Evolutionary conservation across 2,113 vertebrate species (phyloP).

Genomic region (Dipodomys stephensi): DNA sequence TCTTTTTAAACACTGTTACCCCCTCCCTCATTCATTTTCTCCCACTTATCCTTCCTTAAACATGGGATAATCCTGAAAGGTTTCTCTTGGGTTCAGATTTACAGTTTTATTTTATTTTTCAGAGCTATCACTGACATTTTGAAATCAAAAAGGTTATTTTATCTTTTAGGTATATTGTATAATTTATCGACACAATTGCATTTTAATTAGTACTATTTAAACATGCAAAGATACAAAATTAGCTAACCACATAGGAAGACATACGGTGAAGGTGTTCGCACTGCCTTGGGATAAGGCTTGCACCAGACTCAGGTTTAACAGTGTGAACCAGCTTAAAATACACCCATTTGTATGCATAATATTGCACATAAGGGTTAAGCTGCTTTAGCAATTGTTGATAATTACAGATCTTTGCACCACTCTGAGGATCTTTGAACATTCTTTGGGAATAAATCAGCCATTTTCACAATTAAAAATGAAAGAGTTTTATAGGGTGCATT

Average conservation of each 20-base stretch:
- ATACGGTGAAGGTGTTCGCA: constrained; percentile 63
- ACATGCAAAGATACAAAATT: constrained; percentile 68
- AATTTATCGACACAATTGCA: constrained; percentile 75
- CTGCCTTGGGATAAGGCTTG: constrained; percentile 57
- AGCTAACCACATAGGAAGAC: constrained; percentile 77
- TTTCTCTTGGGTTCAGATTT: constrained; percentile 70
- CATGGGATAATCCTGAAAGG: neutral
- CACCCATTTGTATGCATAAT: constrained; percentile 72
- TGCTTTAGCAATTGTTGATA: constrained; percentile 63
- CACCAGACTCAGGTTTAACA: constrained; percentile 66
- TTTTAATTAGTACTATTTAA: constrained; percentile 81
- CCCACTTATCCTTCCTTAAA: neutral
- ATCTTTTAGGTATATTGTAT: constrained; percentile 78
- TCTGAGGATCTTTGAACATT: constrained; percentile 53
- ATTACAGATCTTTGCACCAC: constrained; percentile 60
- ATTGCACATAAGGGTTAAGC: constrained; percentile 63
- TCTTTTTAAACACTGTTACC: too few relatives aligned
- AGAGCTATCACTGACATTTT: constrained; percentile 65
- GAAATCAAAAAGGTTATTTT: constrained; percentile 75
- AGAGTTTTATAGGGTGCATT: constrained; percentile 38
- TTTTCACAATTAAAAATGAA: constrained; percentile 31
- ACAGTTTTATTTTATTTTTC: constrained; percentile 71
- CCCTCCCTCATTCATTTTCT: too few relatives aligned
- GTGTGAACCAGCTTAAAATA: constrained; percentile 71
- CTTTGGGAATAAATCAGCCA: constrained; percentile 54